Percentiles rank a stretch among this genome's conserved stretches.
These are phyloP conservation scores for Theristus sp. DNA, from an alignment of 2,888 invertebrate genomes.

Conservation along the genomic window DNA sequence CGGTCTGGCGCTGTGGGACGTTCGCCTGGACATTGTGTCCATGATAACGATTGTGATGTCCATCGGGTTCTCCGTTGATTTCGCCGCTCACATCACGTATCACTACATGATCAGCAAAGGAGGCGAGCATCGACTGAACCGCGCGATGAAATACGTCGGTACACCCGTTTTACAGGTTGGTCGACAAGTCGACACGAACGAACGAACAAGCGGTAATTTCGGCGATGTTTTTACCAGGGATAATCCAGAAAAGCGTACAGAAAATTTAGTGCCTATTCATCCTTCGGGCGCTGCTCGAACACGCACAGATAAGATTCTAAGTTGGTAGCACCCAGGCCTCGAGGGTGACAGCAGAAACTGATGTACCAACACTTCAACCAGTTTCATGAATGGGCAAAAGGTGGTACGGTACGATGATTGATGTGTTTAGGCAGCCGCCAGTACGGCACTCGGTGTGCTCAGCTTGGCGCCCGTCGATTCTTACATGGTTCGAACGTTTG, in stretches of 20 bases:
- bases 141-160: slow-evolving; percentile 63
- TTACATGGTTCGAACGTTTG: slow-evolving; percentile 78
- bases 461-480: slow-evolving; percentile 66
- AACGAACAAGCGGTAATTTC: too few species aligned
- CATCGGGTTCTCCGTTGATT: slow-evolving; percentile 80
- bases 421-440: slow-evolving; percentile 68
- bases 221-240: too few species aligned
- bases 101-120: slow-evolving; percentile 64
- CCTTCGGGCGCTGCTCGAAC: too few species aligned
- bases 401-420: too few species aligned
- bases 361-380: too few species aligned
- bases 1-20: slow-evolving; percentile 82
- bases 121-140: slow-evolving; percentile 51
- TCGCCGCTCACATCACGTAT: slow-evolving; percentile 79
- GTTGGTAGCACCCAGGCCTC: too few species aligned
- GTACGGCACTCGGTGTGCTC: slow-evolving; percentile 65
- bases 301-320: too few species aligned
- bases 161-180: slow-evolving; percentile 41
- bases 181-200: too few species aligned
- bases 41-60: slow-evolving; percentile 92
- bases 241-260: too few species aligned
- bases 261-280: too few species aligned
- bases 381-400: too few species aligned
- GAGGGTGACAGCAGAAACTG: too few species aligned
- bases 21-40: slow-evolving; percentile 55